Base-by-base conservation (phyloP, 2,888 invertebrate genomes). In the Conchocele bisecta region DNA sequence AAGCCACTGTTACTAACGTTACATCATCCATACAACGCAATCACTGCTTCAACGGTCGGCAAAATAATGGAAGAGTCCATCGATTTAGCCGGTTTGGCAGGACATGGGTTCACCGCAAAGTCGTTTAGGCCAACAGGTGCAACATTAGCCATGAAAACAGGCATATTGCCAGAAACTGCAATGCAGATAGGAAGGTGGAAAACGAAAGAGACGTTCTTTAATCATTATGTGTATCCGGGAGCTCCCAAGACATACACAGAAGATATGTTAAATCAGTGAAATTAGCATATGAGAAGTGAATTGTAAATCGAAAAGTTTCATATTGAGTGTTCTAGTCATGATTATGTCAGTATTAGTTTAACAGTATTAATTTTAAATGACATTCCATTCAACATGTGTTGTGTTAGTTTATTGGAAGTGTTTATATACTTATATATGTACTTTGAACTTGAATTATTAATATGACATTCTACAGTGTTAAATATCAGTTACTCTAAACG, bases 71-170 rank as follows among this genome's bases (percentile, higher is more conserved):
- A 44, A 5, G 58, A 58, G 24, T 28, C 28, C 2, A 58, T 58
- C 29, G 28, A 5, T 5, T 29, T 58, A 17, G 44, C 58, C 29
- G 58, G 58, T 6, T 26, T 58, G 20, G 26, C 26, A 17, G 58
- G 31, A 11, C 13, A 58, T 31, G 58, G 58, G 3, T 58, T 28
- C 15, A 28, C 39, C 17, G 44, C 58, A 13, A 58, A 58, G 15
- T 58, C 42, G 17, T 58, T 58, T 17, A 42, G 58, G 20, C 58
- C 58, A 15, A 58, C 58, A 15, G 58, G 58, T 3, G 58, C 58
- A 7, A 58, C 58, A 11, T 15, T 26, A 3, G 58, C 58, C 3
- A 33, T 58, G 3, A n/a, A 17, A 3, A 26, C 17, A 5, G 31
- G 42, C 9, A 20, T 44, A 29, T 13, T 24, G 7, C 58, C 44